Base-by-base conservation (phyloP, 64 coral and sea anemone genomes). In the Anthopleura sola region DNA sequence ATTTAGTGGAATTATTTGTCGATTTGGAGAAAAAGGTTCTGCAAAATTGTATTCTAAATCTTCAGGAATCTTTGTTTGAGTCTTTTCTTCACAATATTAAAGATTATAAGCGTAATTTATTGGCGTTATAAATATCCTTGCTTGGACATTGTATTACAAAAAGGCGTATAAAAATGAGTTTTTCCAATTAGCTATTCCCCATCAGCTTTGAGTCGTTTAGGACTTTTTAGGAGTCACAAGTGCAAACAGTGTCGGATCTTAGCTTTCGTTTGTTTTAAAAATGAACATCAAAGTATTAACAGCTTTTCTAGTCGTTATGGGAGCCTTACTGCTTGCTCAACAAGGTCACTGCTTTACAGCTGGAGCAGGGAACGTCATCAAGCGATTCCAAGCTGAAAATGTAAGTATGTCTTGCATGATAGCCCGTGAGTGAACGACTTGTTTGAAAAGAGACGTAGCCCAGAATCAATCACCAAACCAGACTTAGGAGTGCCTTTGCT, bases 381-480 rank as follows among this genome's bases (percentile, higher is more conserved):
- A 71, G 23, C n/a, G 66, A 71, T 71, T 71, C 23, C 66, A 71
- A 34, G n/a, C 24, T 62, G 66, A 71, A 71, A 71, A 71, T 32
- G 66, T 71, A 71, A 2, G 66, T 71, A 71, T 71, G 11, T 1
- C 11, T 24, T 11, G 5, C 55, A 20, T 17, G n/a, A 56, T 56
- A 44, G 40, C 4, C 40, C 9, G 9, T 44, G 40, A 44, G 40
- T 44, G 40, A 44, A 44, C 40, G 40, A 44, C 9, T 44, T 44
- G 40, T 44, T 44, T 44, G 40, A 44, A 44, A n/a, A 44, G 40
- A 44, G 40, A 44, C 4, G 4, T 44, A 44, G 40, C 40, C 40
- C 4, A 44, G 9, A 44, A 44, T 44, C 40, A 44, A 44, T 44
- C 4, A 6, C 40, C 40, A 44, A 44, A 44, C 40, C 40, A 44